phyloP scores from a whole-genome alignment of 2,797 vertebrate species.

The Leptodactylus fallax region DNA sequence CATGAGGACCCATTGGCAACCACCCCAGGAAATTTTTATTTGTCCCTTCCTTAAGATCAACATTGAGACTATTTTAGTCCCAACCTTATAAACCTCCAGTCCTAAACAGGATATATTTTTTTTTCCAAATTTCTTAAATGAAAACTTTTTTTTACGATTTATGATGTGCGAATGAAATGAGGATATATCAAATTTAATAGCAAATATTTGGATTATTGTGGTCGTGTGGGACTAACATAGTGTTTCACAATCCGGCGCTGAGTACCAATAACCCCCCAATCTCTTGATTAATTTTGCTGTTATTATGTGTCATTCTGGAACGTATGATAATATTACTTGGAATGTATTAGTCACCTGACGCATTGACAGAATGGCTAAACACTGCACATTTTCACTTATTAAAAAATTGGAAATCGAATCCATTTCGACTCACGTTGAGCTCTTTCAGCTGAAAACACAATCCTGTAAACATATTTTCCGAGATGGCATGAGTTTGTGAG shows the following conservation, averaged over 20 bases:
- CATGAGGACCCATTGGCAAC: background rate
- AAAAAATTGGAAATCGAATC: conserved; percentile 7
- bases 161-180: background rate
- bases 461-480: conserved; percentile 44
- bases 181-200: background rate
- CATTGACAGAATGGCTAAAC: conserved; percentile 28
- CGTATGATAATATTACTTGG: background rate
- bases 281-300: conserved; percentile 28
- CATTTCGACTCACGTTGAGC: background rate
- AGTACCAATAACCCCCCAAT: conserved; percentile 7
- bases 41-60: background rate
- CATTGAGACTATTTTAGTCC: background rate
- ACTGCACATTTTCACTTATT: conserved; percentile 28
- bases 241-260: background rate
- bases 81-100: background rate
- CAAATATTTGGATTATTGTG: conserved; percentile 5
- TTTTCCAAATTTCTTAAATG: background rate
- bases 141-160: background rate
- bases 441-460: conserved; percentile 27
- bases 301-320: conserved; percentile 3
- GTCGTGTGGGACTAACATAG: background rate
- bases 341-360: conserved; percentile 29
- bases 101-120: background rate
- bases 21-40: background rate
- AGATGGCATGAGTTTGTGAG: conserved; percentile 26